Percentiles rank a stretch among this genome's conserved stretches.
Conservation (phyloP, 37 sponge, comb jelly and placozoan species). For the Ephydatia muelleri region DNA sequence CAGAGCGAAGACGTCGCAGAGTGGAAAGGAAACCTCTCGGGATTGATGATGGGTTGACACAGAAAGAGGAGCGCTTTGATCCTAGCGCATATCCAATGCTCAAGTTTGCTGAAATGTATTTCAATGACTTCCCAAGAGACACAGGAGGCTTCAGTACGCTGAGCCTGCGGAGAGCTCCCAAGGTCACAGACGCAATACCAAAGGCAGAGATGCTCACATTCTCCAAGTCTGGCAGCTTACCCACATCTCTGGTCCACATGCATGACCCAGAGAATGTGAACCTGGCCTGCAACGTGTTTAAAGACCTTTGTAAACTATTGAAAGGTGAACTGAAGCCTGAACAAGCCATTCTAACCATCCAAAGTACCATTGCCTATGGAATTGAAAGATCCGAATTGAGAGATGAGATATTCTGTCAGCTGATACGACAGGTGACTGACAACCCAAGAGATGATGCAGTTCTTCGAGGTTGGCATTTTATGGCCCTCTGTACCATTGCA, state of each 20-base stretch:
- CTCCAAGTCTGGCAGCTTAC: conserved; percentile 65
- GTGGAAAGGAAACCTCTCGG: conserved; percentile 86
- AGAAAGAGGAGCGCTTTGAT: conserved; percentile 64
- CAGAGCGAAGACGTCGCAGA: conserved; percentile 80
- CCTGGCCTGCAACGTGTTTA: conserved; percentile 93
- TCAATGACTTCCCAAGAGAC: conserved; percentile 91
- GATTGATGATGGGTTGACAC: conserved; percentile 68
- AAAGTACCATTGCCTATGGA: conserved; percentile 92
- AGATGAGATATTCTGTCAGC: conserved; percentile 94
- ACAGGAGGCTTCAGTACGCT: conserved; percentile 77
- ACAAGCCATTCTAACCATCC: conserved; percentile 82
- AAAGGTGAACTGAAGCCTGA: conserved; percentile 81
- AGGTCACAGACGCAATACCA: conserved; percentile 71
- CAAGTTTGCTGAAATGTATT: conserved; percentile 92
- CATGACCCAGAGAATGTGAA: conserved; percentile 96
- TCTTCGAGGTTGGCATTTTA: conserved; percentile 84
- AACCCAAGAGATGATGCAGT: conserved; percentile 78
- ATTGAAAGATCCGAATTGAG: conserved; percentile 90
- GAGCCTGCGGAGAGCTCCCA: conserved; percentile 54
- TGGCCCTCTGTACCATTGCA: conserved; percentile 85
- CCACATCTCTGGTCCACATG: conserved; percentile 95
- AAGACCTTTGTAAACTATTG: conserved; percentile 86
- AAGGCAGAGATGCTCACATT: conserved; percentile 86
- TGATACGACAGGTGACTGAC: conserved; percentile 89
- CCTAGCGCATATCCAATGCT: conserved; percentile 77